These are phyloP conservation scores for Beris chalybata DNA, from an alignment of 2,888 invertebrate species.

Conservation along the genomic window DNA sequence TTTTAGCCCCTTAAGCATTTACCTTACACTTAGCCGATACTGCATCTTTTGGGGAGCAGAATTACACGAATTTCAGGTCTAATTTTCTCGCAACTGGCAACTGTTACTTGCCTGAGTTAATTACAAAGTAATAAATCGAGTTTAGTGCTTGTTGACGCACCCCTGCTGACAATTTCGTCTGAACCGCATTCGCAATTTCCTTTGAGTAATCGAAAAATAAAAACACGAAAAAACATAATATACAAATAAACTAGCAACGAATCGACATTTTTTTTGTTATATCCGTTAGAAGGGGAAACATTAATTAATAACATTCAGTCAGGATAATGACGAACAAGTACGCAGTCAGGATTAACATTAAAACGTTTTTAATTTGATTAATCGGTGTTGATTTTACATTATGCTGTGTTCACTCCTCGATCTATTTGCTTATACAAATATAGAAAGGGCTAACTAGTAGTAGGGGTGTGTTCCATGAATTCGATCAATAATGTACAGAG, in stretches of 20 bases:
- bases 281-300: too few species aligned
- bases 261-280: background rate
- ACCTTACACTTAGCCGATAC: slow-evolving; percentile 1
- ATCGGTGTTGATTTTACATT: too few species aligned
- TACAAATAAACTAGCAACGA: background rate
- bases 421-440: too few species aligned
- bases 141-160: slow-evolving; percentile 10
- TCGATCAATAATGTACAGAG: too few species aligned
- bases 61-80: background rate
- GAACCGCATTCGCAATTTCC: slow-evolving; percentile 39
- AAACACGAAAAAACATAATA: slow-evolving; percentile 4
- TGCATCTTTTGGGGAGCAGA: background rate
- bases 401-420: too few species aligned
- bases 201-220: slow-evolving; percentile 35
- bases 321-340: too few species aligned
- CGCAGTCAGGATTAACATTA: too few species aligned
- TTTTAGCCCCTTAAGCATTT: slow-evolving; percentile 5
- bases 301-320: too few species aligned
- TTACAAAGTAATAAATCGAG: slow-evolving; percentile 30
- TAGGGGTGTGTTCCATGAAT: too few species aligned
- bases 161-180: slow-evolving; percentile 10
- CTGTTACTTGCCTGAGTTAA: slow-evolving; percentile 24
- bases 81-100: slow-evolving; percentile 16
- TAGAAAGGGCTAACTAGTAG: too few species aligned
- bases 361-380: too few species aligned